Conservation (phyloP, 1,140 invertebrate genomes). For the Antheraea pernyi region DNA sequence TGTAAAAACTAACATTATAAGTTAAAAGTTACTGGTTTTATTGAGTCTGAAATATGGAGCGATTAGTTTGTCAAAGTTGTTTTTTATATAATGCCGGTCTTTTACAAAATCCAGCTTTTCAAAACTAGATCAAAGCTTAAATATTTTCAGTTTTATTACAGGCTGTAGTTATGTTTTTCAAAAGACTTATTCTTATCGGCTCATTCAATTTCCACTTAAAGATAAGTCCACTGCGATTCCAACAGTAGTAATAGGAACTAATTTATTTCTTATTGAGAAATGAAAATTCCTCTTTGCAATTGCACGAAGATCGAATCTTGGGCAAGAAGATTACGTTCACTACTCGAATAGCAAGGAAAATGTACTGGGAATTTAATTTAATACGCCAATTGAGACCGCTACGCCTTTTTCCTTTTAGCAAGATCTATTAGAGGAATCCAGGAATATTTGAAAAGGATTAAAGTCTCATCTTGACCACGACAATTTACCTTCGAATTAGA, state of each 20-base stretch:
- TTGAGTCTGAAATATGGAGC: too few relatives aligned
- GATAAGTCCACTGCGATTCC: neutral
- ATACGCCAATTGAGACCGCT: constrained; percentile 16
- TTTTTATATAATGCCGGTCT: too few relatives aligned
- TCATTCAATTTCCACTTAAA: neutral
- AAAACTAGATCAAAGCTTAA: too few relatives aligned
- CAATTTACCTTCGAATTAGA: neutral
- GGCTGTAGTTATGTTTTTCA: neutral
- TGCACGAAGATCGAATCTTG: constrained; percentile 20
- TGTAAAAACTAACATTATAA: too few relatives aligned
- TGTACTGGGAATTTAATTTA: constrained; percentile 23
- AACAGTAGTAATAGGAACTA: neutral
- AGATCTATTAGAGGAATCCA: constrained; percentile 5
- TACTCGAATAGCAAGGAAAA: constrained; percentile 13
- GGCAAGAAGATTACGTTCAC: constrained; percentile 21
- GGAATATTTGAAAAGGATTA: neutral
- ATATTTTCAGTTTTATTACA: too few relatives aligned
- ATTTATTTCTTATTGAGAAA: constrained; percentile 7
- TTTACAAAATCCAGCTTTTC: too few relatives aligned
- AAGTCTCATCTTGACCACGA: neutral
- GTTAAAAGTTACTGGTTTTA: too few relatives aligned
- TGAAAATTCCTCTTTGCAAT: constrained; percentile 23
- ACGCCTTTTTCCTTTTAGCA: constrained; percentile 11
- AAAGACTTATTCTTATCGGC: neutral
- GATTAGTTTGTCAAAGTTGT: too few relatives aligned